Conservation (phyloP, 64 coral and sea anemone species). For the Dendrophyllia cribrosa region DNA sequence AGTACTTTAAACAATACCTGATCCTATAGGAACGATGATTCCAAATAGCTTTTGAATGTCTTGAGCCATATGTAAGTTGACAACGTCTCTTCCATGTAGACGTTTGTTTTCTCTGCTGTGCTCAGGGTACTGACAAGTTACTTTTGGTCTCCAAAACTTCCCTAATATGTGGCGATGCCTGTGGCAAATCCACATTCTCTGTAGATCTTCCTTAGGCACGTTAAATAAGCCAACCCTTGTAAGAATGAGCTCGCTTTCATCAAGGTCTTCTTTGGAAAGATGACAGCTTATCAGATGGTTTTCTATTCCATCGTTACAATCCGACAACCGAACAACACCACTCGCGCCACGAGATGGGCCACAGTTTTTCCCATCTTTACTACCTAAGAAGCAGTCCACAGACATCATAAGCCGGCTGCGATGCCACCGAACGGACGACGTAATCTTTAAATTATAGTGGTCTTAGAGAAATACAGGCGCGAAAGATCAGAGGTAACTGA, state of each 20-base stretch:
- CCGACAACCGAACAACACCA: slow-evolving; percentile 35
- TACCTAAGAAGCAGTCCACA: slow-evolving; percentile 16
- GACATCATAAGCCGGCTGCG: slow-evolving; percentile 18
- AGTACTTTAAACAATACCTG: no score
- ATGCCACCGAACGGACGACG: no score
- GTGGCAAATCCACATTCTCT: slow-evolving; percentile 35
- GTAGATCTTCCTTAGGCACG: background rate
- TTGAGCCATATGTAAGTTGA: background rate
- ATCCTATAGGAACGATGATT: slow-evolving; percentile 16
- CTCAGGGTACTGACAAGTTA: slow-evolving; percentile 58
- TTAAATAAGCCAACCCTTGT: slow-evolving; percentile 38
- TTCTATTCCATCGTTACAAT: slow-evolving; percentile 55
- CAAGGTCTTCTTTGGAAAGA: slow-evolving; percentile 22
- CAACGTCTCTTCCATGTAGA: slow-evolving; percentile 40
- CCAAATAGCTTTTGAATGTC: slow-evolving; percentile 27
- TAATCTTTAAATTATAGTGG: no score
- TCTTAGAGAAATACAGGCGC: no score
- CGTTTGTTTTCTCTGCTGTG: slow-evolving; percentile 23
- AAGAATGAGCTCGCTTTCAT: slow-evolving; percentile 44
- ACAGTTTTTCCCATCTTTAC: slow-evolving; percentile 51
- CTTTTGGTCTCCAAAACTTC: slow-evolving; percentile 45
- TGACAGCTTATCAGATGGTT: slow-evolving; percentile 50
- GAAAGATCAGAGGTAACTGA: no score
- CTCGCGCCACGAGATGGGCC: slow-evolving; percentile 39
- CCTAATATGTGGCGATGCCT: slow-evolving; percentile 35